A percentile compares a stretch with the other conserved stretches of the same genome.
phyloP scores from a whole-genome alignment of 92 coral and sea anemone species.

The Epizoanthus stellaris region DNA sequence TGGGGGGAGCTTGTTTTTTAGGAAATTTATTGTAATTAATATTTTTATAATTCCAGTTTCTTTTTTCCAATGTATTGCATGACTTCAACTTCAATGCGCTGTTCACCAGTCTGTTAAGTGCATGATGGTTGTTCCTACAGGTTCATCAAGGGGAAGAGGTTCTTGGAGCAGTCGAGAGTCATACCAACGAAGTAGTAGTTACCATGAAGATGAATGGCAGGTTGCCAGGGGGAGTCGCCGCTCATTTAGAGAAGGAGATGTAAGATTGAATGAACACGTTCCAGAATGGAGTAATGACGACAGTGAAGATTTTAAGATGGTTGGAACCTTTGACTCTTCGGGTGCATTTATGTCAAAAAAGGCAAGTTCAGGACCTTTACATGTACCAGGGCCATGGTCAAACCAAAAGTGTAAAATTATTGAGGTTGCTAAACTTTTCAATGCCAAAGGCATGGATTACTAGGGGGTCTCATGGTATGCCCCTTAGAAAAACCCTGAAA shows the following conservation, averaged over 20 bases:
- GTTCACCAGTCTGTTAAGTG: not conserved
- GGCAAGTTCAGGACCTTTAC: slow-evolving; percentile 46
- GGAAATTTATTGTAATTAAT: too few species aligned
- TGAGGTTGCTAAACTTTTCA: too few species aligned
- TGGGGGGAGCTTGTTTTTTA: too few species aligned
- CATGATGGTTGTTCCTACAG: not conserved
- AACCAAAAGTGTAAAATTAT: too few species aligned
- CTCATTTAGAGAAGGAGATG: slow-evolving; percentile 83
- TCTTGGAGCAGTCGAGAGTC: slow-evolving; percentile 78
- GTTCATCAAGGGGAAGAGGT: slow-evolving; percentile 74
- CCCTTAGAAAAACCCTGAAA: too few species aligned
- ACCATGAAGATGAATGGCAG: slow-evolving; percentile 88
- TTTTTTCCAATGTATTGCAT: not conserved
- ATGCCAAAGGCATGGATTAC: too few species aligned
- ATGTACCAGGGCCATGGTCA: too few species aligned
- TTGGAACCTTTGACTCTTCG: slow-evolving; percentile 93
- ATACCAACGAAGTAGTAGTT: slow-evolving; percentile 67
- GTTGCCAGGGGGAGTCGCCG: slow-evolving; percentile 75
- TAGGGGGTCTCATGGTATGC: too few species aligned
- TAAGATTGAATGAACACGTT: slow-evolving; percentile 75
- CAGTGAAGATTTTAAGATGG: slow-evolving; percentile 77
- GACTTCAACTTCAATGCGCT: not conserved
- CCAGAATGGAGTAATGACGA: slow-evolving; percentile 98
- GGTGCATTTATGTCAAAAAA: slow-evolving; percentile 91
- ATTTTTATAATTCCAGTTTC: too few species aligned